Conservation (phyloP, 2,797 vertebrate genomes). For the Phaenicophaeus curvirostris region DNA sequence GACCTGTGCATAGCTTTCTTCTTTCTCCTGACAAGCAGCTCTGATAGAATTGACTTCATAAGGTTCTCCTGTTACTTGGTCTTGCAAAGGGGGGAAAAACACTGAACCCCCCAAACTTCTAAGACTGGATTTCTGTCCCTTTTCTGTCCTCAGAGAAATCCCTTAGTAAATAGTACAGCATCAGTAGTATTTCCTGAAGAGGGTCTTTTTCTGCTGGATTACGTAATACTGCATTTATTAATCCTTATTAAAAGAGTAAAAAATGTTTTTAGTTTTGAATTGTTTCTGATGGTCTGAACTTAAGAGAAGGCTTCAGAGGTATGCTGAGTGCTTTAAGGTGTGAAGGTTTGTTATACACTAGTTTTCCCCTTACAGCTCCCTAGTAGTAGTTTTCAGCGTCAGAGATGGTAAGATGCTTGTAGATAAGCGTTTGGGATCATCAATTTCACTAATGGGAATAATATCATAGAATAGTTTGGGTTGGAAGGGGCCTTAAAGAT, state of each 20-base stretch:
- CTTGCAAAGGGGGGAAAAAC: neutral
- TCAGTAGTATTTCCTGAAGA: neutral
- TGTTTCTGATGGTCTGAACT: neutral
- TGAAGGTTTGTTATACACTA: neutral
- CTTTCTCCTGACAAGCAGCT: neutral
- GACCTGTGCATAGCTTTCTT: neutral
- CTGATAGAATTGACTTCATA: no score
- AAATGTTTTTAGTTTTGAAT: neutral
- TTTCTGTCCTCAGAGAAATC: neutral
- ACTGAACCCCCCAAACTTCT: neutral
- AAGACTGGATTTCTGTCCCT: neutral
- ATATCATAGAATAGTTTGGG: no score
- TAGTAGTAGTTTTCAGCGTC: neutral
- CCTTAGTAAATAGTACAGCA: neutral
- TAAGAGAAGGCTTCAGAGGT: no score
- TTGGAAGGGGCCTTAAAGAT: no score
- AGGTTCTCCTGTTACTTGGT: neutral
- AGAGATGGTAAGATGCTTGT: neutral
- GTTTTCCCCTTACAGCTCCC: neutral
- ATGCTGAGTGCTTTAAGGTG: neutral
- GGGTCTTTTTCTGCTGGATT: neutral
- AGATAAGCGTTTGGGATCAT: neutral
- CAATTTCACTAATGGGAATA: neutral
- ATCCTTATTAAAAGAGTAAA: neutral
- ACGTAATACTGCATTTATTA: neutral